Evolutionary conservation across 2,113 vertebrate species (phyloP).

Genomic region (mouse (Mus musculus)): GRCm39 chr1:109955501-109956000

Average conservation of each 20-base stretch:
- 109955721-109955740: neutral
- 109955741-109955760: neutral
- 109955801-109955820: neutral
- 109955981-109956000: slow-evolving; percentile 41
- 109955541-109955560: slow-evolving; percentile 61
- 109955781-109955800: neutral
- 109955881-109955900: neutral
- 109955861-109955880: neutral
- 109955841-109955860: neutral
- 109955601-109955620: slow-evolving; percentile 67
- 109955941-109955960: neutral
- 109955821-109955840: neutral
- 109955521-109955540: no score
- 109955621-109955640: slow-evolving; percentile 71
- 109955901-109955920: neutral
- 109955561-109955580: slow-evolving; percentile 62
- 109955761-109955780: neutral
- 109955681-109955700: neutral
- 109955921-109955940: neutral
- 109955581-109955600: slow-evolving; percentile 66
- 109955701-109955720: neutral
- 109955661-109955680: no score
- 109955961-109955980: neutral
- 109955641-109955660: slow-evolving; percentile 70
- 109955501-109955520: slow-evolving; percentile 44